phyloP scores from a whole-genome alignment of 2,113 vertebrate species.

The Epinephelus lanceolatus region DNA sequence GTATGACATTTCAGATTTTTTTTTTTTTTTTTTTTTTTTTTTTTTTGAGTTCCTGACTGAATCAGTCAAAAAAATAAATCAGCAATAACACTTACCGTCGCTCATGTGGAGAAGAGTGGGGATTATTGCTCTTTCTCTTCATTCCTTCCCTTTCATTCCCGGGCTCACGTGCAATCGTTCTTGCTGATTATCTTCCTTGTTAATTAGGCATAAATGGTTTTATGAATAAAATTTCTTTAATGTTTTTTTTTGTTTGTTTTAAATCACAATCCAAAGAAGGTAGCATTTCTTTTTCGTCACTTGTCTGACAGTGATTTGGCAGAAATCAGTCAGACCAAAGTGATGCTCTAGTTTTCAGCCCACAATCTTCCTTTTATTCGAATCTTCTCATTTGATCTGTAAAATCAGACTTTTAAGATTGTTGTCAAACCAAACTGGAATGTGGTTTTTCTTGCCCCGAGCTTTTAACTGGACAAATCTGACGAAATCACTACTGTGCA shows the following conservation, averaged over 20 bases:
- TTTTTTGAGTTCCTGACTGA: slow-evolving; percentile 67
- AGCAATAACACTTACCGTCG: slow-evolving; percentile 91
- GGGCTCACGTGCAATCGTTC: slow-evolving; percentile 96
- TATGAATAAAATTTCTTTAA: slow-evolving; percentile 24
- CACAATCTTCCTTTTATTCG: slow-evolving; percentile 50
- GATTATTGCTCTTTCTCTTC: slow-evolving; percentile 82
- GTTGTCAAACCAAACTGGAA: slow-evolving; percentile 69
- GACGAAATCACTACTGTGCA: slow-evolving; percentile 59
- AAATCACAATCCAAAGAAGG: slow-evolving; percentile 75
- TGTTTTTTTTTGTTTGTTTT: slow-evolving; percentile 43
- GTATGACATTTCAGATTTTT: slow-evolving; percentile 52
- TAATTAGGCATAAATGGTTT: slow-evolving; percentile 47
- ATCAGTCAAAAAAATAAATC: slow-evolving; percentile 84
- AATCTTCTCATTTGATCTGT: slow-evolving; percentile 45
- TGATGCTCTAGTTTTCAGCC: slow-evolving; percentile 48
- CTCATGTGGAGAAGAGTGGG: slow-evolving; percentile 83
- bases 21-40: slow-evolving; percentile 22
- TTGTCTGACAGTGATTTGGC: slow-evolving; percentile 29
- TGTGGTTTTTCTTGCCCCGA: slow-evolving; percentile 24
- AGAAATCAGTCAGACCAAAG: slow-evolving; percentile 24
- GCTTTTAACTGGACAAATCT: slow-evolving; percentile 52
- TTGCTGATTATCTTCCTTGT: slow-evolving; percentile 62
- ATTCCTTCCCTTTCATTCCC: slow-evolving; percentile 87
- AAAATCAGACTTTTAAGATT: slow-evolving; percentile 38
- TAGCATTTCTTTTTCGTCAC: slow-evolving; percentile 35